Evolutionary conservation across 2,888 invertebrate species (phyloP), one percentile per base, ranked within the genome.

Genomic region (Seira musarum): DNA sequence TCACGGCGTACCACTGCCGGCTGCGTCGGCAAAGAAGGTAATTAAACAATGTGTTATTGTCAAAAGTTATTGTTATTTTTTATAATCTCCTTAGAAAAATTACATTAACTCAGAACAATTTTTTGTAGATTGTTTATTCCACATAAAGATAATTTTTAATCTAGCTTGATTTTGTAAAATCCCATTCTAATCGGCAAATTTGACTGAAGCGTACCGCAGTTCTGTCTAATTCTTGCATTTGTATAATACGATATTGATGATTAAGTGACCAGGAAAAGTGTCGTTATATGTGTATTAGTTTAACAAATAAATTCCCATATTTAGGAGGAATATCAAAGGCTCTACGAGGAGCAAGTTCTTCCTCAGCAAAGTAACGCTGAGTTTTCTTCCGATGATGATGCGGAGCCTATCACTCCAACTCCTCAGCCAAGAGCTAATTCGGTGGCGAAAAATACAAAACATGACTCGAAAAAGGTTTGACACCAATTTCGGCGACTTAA

Each of bases 301-400:
- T 22, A 40, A 13, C 40, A 6, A 40, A 40, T 40, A n/a, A 30
- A n/a, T 70, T 67, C 13, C 53, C 3, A 35, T 22, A 70, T 78
- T 61, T 17, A 85, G 81, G 84, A 85, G 65, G 84, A 85, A 40
- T 85, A 80, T 64, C 81, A 82, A 22, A 72, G 81, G 24, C 65
- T 84, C 1, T 85, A 83, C 46, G 83, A 85, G 6, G 81, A 85
- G 67, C 79, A 83, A 35, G 80, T 85, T 66, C 64, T 70, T 10
- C 83, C 85, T 1, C 49, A 46, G 5, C 72, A 76, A 21, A 57
- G 49, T 10, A 60, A 35, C 13, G 70, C 80, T 24, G 82, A 82
- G 6, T 84, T 84, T 25, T 85, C 83, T 1, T 84, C 85, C 0
- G 82, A 82, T 24, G 84, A 85, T 17, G 84, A 85, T 63, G 75